Base-by-base conservation (phyloP, 2,797 vertebrate species). In the Melanogrammus aeglefinus region DNA sequence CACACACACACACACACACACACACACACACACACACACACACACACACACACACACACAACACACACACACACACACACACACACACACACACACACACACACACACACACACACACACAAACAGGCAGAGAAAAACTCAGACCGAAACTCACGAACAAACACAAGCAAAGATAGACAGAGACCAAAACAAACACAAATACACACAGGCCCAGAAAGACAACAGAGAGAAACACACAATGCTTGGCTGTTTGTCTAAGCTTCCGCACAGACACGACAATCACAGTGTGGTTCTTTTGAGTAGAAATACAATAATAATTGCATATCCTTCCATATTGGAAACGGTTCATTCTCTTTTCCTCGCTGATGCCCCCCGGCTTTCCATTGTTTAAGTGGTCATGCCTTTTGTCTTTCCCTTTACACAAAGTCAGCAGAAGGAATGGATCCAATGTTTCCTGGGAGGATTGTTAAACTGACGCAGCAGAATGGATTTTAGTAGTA, bases 61-160 rank as follows among this genome's bases (percentile, higher is more conserved):
- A 18, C 51, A n/a, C 63, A 66, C 8, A 27, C 21, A 39, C 21
- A 76, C 75, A 66, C 63, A 63, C 75, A 76, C 33, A 33, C 21
- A 76, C 75, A 66, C 57, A 63, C 75, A 76, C 3, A 63, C 21
- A 63, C 51, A 16, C 51, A 63, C 51, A 63, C 21, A 16, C 51
- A 16, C 51, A 21, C 63, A 66, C 7, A 27, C 18, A 38, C 38
- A 38, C 8, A 38, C 5, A 38, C 5, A 38, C 38, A 39, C 38
- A 39, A 39, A 10, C 38, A 66, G 24, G 18, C n/a, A 27, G 21
- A n/a, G 6, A 27, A 1, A 66, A n/a, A 66, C 63, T 6, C 41
- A 13, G 41, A n/a, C 63, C 24, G 6, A 66, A n/a, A 38, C 21
- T 41, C 35, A 39, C 63, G 36, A 36, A 31, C 14, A 72, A 18